Percentiles rank a stretch among this genome's conserved stretches.
Evolutionary conservation across 2,797 vertebrate genomes (phyloP).

Genomic region (Chelon auratus): DNA sequence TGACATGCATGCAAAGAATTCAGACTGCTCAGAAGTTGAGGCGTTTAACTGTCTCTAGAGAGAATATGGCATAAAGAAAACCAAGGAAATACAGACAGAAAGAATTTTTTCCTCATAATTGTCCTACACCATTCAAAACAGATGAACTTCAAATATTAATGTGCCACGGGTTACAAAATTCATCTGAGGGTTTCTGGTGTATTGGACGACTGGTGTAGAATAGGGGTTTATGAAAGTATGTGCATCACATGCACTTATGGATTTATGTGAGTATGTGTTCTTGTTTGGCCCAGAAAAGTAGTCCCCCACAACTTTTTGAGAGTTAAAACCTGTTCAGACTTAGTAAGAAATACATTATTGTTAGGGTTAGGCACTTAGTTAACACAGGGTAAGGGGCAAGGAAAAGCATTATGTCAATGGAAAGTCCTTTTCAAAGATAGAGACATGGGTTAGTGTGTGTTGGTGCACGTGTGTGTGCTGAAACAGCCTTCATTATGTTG

Average conservation of each 20-base stretch:
- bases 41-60: conserved; percentile 14
- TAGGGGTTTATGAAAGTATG: conserved; percentile 23
- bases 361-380: too few relatives aligned
- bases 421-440: too few relatives aligned
- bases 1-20: conserved; percentile 30
- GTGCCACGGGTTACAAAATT: not conserved
- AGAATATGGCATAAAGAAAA: conserved; percentile 3
- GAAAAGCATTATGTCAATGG: too few relatives aligned
- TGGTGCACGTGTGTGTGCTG: not conserved
- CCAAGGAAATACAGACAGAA: conserved; percentile 3
- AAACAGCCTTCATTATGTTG: conserved; percentile 62
- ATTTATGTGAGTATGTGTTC: not conserved
- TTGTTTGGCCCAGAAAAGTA: too few relatives aligned
- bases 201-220: conserved; percentile 13
- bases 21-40: conserved; percentile 25
- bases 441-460: not conserved
- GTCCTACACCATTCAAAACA: not conserved
- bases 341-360: too few relatives aligned
- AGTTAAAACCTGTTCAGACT: too few relatives aligned
- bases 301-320: too few relatives aligned
- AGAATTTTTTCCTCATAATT: not conserved
- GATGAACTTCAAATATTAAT: not conserved
- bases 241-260: conserved; percentile 2
- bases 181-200: conserved; percentile 8
- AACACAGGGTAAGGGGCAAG: too few relatives aligned